Evolutionary conservation across 2,888 invertebrate genomes (phyloP), one percentile per base, ranked within the genome.

Genomic region (Stictocephala bisonia): DNA sequence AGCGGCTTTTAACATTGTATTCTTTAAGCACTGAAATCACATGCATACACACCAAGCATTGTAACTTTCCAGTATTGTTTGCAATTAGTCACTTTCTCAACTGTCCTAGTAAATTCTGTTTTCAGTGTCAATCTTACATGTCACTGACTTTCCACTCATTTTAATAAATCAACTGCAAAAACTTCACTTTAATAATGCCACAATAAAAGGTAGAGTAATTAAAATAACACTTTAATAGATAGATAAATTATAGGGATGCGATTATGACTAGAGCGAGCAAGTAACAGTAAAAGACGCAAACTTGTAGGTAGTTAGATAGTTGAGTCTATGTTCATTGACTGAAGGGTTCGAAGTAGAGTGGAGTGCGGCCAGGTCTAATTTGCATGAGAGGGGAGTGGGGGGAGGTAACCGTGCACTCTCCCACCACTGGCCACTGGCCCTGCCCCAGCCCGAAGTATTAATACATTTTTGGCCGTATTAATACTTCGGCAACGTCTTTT

Each of bases 1-100:
- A 71, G 24, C 64, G 64, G 40, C 71, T 71, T 64, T 27, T 66
- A 20, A 53, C n/a, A n/a, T 72, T 72, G 4, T 72, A 72, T 50
- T 72, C 67, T 68, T 72, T 72, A 56, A 20, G 40, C 27, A 66
- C 64, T 44, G 71, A 18, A 48, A 48, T 13, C 4, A 48, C 48
- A 44, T 71, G 41, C 35, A 71, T 56, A 24, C 64, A n/a, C n/a
- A n/a, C n/a, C n/a, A n/a, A n/a, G n/a, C n/a, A n/a, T n/a, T n/a
- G n/a, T n/a, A n/a, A n/a, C 41, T n/a, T 64, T 64, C 29, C 40
- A 71, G 48, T 44, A 71, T 29, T 71, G n/a, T n/a, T n/a, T n/a
- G n/a, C n/a, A n/a, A n/a, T n/a, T n/a, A n/a, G n/a, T 41, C 31
- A 71, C 40, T 64, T 71, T 66, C 22, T 44, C 41, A 71, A 64